phyloP scores from a whole-genome alignment of 2,113 vertebrate species.

The Actenoides hombroni region DNA sequence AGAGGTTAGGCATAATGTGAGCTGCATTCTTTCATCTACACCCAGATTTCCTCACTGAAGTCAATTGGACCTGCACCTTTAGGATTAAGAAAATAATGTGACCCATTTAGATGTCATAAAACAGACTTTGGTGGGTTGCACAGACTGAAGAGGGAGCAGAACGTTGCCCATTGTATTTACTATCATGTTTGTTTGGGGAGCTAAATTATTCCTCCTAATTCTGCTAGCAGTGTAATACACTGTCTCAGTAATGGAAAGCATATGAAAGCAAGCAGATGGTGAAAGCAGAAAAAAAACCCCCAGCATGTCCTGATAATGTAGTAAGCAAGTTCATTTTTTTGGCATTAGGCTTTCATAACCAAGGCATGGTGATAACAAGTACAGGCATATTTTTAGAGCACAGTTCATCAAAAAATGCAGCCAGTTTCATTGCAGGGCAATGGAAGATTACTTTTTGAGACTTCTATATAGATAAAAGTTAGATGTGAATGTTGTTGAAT shows the following conservation, averaged over 20 bases:
- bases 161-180: slow-evolving; percentile 52
- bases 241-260: slow-evolving; percentile 64
- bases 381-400: slow-evolving; percentile 55
- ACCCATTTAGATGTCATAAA: background rate
- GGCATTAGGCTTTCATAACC: slow-evolving; percentile 68
- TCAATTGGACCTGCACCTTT: background rate
- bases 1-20: background rate
- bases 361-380: slow-evolving; percentile 59
- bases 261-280: slow-evolving; percentile 68
- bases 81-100: slow-evolving; percentile 16
- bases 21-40: background rate
- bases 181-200: slow-evolving; percentile 57
- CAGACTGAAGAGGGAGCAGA: background rate
- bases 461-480: slow-evolving; percentile 42
- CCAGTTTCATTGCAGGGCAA: slow-evolving; percentile 55
- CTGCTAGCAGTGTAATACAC: slow-evolving; percentile 48
- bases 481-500: slow-evolving; percentile 33
- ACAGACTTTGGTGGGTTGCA: background rate
- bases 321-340: slow-evolving; percentile 70
- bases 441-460: slow-evolving; percentile 53
- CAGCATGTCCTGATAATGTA: slow-evolving; percentile 66
- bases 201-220: slow-evolving; percentile 66
- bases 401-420: slow-evolving; percentile 52
- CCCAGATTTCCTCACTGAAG: background rate
- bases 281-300: slow-evolving; percentile 59